These are phyloP conservation scores for Heliconius himera DNA, from an alignment of 1,140 invertebrate species.

Conservation along the genomic window DNA sequence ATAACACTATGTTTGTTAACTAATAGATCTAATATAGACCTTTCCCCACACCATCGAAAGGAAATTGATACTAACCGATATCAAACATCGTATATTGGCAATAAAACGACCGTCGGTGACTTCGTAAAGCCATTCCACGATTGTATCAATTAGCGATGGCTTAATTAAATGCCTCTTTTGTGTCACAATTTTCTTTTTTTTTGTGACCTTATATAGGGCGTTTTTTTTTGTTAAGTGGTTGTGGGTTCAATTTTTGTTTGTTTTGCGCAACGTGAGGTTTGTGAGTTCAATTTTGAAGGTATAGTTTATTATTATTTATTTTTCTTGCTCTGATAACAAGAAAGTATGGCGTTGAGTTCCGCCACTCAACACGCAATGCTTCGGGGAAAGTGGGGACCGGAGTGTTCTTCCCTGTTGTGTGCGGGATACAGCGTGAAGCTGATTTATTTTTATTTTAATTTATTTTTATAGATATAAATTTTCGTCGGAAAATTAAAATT, in stretches of 20 bases:
- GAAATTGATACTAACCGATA: constrained; percentile 12
- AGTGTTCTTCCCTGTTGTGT: too few species aligned
- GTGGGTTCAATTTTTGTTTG: not conserved
- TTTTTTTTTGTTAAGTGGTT: not conserved
- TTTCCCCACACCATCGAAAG: not conserved
- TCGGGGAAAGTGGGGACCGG: too few species aligned
- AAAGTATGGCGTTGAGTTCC: too few species aligned
- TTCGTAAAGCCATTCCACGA: constrained; percentile 7
- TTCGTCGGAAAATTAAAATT: too few species aligned
- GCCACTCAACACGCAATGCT: too few species aligned
- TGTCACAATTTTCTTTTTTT: not conserved
- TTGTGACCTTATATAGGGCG: not conserved
- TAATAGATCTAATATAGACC: not conserved
- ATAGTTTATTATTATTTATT: too few species aligned
- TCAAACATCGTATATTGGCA: constrained; percentile 2
- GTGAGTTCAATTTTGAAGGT: too few species aligned
- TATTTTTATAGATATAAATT: too few species aligned
- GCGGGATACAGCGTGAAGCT: too few species aligned
- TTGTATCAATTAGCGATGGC: constrained; percentile 9
- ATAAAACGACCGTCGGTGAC: constrained; percentile 15
- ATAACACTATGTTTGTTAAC: not conserved
- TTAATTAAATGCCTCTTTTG: not conserved
- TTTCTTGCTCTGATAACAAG: too few species aligned
- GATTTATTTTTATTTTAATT: too few species aligned
- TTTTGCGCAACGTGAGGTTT: too few species aligned